A percentile compares a stretch with the other conserved stretches of the same genome.
These are phyloP conservation scores for Polyodon spathula DNA, from an alignment of 2,113 vertebrate genomes.

Conservation along the genomic window DNA sequence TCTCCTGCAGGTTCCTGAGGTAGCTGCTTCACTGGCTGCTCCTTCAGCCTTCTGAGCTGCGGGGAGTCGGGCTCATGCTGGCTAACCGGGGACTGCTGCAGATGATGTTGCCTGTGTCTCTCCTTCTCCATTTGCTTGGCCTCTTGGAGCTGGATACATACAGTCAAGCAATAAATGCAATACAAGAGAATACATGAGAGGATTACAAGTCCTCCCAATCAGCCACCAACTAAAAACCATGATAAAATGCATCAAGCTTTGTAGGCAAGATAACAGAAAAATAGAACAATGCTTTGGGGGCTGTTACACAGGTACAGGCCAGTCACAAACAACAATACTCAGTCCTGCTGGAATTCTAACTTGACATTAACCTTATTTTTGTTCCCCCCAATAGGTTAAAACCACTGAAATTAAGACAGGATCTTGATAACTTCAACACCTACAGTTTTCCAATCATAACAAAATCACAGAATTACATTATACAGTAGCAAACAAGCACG, in stretches of 20 bases:
- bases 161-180: no score
- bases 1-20: constrained; percentile 69
- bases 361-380: no score
- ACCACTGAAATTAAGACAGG: no score
- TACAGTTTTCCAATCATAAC: neutral
- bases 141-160: constrained; percentile 77
- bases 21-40: constrained; percentile 56
- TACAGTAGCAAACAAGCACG: neutral
- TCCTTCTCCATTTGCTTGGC: constrained; percentile 95
- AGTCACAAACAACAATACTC: neutral
- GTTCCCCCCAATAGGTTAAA: no score
- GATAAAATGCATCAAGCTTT: neutral
- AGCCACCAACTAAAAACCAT: no score
- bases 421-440: no score
- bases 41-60: constrained; percentile 60
- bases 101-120: constrained; percentile 78
- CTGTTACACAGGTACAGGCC: neutral
- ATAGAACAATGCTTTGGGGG: neutral
- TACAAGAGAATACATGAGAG: no score
- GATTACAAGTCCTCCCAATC: no score
- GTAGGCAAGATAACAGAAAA: neutral
- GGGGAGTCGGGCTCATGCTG: constrained; percentile 85
- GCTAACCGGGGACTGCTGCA: constrained; percentile 78
- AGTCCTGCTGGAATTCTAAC: constrained; percentile 7
- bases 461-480: constrained; percentile 8